phyloP scores from a whole-genome alignment of 2,888 invertebrate species.

The Abscondita cerata region DNA sequence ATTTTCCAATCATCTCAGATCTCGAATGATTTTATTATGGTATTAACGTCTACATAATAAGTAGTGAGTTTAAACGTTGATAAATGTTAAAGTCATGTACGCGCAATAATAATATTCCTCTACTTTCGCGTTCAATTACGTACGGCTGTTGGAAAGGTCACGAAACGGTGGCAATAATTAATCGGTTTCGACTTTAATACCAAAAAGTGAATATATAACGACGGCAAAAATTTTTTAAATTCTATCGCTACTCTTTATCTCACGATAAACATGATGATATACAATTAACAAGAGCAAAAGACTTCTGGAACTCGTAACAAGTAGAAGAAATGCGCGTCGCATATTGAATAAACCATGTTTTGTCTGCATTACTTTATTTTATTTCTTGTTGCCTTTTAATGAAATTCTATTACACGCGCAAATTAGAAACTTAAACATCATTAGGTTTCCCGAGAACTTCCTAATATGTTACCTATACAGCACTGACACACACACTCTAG shows the following conservation, averaged over 20 bases:
- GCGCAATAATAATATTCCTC: conserved; percentile 3
- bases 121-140: background rate
- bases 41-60: conserved; percentile 5
- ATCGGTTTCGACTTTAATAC: background rate
- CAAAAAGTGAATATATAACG: conserved; percentile 17
- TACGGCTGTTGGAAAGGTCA: conserved; percentile 6
- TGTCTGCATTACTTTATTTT: conserved; percentile 20
- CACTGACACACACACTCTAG: background rate
- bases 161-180: conserved; percentile 8
- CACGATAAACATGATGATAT: conserved; percentile 35
- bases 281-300: conserved; percentile 30
- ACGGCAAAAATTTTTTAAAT: conserved; percentile 23
- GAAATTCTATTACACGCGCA: conserved; percentile 23
- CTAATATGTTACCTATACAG: background rate
- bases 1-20: no score
- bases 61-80: conserved; percentile 2
- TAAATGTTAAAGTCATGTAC: conserved; percentile 9
- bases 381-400: conserved; percentile 21
- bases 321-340: conserved; percentile 27
- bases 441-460: conserved; percentile 11
- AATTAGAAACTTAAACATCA: conserved; percentile 23
- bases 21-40: background rate
- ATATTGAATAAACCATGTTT: conserved; percentile 34
- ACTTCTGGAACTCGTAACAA: conserved; percentile 14
- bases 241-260: conserved; percentile 31